These are phyloP conservation scores for Caenorhabditis briggsae DNA, from an alignment of 1,140 invertebrate species.

Conservation along the genomic window DNA sequence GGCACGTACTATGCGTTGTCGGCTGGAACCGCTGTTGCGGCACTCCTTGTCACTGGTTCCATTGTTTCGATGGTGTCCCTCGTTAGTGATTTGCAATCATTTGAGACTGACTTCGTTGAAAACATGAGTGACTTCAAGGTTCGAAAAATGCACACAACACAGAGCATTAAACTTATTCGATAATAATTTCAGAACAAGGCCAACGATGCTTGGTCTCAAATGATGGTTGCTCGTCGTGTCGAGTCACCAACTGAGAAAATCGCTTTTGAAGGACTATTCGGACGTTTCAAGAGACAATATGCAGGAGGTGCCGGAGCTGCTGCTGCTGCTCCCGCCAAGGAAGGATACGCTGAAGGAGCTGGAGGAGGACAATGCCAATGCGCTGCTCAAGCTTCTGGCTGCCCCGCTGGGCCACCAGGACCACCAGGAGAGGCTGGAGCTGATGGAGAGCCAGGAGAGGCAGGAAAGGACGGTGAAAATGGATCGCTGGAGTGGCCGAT, in stretches of 20 bases:
- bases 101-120: slow-evolving; percentile 26
- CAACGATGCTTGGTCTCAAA: slow-evolving; percentile 47
- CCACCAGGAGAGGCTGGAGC: slow-evolving; percentile 55
- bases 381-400: slow-evolving; percentile 57
- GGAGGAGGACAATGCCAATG: slow-evolving; percentile 52
- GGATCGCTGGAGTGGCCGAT: slow-evolving; percentile 31
- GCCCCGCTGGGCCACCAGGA: slow-evolving; percentile 56
- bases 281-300: slow-evolving; percentile 45
- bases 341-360: slow-evolving; percentile 28
- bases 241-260: slow-evolving; percentile 11
- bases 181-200: slow-evolving; percentile 20
- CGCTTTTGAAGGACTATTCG: slow-evolving; percentile 25
- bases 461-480: slow-evolving; percentile 27
- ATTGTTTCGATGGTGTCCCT: slow-evolving; percentile 26
- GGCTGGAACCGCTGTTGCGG: slow-evolving; percentile 48
- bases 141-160: neutral
- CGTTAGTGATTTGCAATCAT: slow-evolving; percentile 30
- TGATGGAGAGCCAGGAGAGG: slow-evolving; percentile 52
- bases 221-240: slow-evolving; percentile 14
- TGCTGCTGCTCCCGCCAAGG: neutral
- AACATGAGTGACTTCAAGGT: slow-evolving; percentile 44
- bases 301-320: slow-evolving; percentile 12
- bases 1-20: slow-evolving; percentile 50
- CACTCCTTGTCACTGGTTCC: slow-evolving; percentile 21
- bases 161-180: neutral